phyloP scores from a whole-genome alignment of 2,797 vertebrate genomes.

The Gymnoscopelus braueri region DNA sequence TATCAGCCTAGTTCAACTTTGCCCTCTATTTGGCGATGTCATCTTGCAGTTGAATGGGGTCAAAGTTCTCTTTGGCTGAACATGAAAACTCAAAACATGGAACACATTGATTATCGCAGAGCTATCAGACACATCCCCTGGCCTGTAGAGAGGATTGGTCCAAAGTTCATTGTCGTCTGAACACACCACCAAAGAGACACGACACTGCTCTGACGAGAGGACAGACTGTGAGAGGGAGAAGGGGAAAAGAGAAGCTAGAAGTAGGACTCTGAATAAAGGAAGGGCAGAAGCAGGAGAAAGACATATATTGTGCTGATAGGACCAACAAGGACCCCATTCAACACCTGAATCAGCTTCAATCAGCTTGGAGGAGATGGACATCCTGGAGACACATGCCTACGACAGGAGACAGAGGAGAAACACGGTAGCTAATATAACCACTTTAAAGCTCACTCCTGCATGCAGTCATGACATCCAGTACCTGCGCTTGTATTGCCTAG shows the following conservation, averaged over 20 bases:
- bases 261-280: not conserved
- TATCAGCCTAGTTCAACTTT: slow-evolving; percentile 56
- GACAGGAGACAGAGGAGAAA: slow-evolving; percentile 79
- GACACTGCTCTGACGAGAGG: slow-evolving; percentile 9
- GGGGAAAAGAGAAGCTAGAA: slow-evolving; percentile 20
- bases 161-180: slow-evolving; percentile 73
- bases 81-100: slow-evolving; percentile 50
- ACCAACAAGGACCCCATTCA: slow-evolving; percentile 7
- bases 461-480: too few relatives aligned
- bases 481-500: too few relatives aligned
- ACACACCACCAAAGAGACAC: slow-evolving; percentile 34
- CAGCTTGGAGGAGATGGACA: slow-evolving; percentile 77
- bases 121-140: slow-evolving; percentile 64
- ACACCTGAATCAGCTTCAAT: slow-evolving; percentile 18
- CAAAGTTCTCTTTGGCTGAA: slow-evolving; percentile 61
- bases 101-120: slow-evolving; percentile 71
- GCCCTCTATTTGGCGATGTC: slow-evolving; percentile 56
- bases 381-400: slow-evolving; percentile 80
- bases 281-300: slow-evolving; percentile 6
- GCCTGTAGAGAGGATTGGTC: slow-evolving; percentile 58
- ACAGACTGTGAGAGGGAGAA: slow-evolving; percentile 5
- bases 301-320: not conserved
- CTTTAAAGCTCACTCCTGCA: too few relatives aligned
- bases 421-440: slow-evolving; percentile 60
- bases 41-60: slow-evolving; percentile 45